These are phyloP conservation scores for Spea bombifrons DNA, from an alignment of 2,113 vertebrate species.

Conservation along the genomic window DNA sequence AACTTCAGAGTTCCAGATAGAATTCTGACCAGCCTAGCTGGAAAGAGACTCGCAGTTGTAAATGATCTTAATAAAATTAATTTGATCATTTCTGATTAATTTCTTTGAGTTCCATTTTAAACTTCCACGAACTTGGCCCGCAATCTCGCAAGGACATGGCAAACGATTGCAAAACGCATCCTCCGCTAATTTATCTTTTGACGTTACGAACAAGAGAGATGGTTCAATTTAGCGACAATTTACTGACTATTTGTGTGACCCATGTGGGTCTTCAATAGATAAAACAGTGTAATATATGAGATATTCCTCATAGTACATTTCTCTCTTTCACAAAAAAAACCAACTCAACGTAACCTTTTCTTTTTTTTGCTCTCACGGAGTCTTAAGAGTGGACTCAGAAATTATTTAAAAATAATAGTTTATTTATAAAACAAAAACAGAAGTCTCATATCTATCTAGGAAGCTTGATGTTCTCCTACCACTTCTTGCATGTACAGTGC, in stretches of 20 bases:
- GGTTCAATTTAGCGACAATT: conserved; percentile 5
- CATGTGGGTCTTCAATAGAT: conserved; percentile 17
- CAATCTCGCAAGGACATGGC: conserved; percentile 34
- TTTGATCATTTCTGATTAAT: conserved; percentile 51
- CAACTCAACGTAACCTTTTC: neutral
- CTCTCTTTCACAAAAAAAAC: neutral
- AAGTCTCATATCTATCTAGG: no score
- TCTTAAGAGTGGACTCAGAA: no score
- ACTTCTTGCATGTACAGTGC: no score
- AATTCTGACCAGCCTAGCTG: conserved; percentile 57
- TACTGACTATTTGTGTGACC: conserved; percentile 36
- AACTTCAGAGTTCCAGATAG: conserved; percentile 52
- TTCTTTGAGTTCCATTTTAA: conserved; percentile 49
- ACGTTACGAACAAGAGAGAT: conserved; percentile 35
- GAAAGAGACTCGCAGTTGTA: conserved; percentile 49
- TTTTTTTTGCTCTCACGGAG: no score
- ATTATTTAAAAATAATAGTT: no score
- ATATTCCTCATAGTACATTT: neutral
- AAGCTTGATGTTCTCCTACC: no score
- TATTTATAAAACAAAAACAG: no score
- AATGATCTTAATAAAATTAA: conserved; percentile 54
- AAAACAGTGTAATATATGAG: conserved; percentile 15
- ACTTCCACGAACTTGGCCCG: conserved; percentile 43
- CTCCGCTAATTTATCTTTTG: neutral
- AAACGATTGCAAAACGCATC: neutral